phyloP scores from a whole-genome alignment of 2,797 vertebrate genomes.

The Thripadectes ignobilis region DNA sequence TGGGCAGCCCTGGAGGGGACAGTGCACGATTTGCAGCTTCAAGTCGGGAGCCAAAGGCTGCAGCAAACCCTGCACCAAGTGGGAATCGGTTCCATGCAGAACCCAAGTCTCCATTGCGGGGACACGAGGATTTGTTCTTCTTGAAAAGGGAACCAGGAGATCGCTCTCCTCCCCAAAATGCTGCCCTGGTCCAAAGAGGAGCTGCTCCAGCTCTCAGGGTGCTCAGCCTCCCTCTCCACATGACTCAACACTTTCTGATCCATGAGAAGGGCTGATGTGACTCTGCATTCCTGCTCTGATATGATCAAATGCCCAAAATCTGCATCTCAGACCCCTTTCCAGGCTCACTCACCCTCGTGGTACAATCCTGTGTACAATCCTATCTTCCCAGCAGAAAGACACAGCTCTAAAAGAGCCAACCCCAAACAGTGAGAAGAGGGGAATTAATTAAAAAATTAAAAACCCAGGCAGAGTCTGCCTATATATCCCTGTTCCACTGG shows the following conservation, averaged over 20 bases:
- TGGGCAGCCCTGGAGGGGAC: not conserved
- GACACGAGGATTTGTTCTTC: not conserved
- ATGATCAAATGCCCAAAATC: not conserved
- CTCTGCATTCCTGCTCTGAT: not conserved
- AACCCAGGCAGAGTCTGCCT: not conserved
- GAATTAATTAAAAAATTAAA: not conserved
- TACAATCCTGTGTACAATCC: not conserved
- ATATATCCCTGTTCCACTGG: not conserved
- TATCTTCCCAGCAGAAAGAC: not conserved
- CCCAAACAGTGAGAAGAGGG: not conserved
- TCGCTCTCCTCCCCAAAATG: not conserved
- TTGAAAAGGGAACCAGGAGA: not conserved
- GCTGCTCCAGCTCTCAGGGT: not conserved
- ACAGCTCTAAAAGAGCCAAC: not conserved
- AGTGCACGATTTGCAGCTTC: accelerated
- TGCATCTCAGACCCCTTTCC: not conserved
- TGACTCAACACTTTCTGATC: not conserved
- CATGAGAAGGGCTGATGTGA: not conserved
- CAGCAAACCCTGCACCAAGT: not conserved
- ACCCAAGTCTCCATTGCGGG: accelerated
- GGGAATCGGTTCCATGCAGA: not conserved
- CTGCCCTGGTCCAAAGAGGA: not conserved
- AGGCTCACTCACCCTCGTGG: accelerated
- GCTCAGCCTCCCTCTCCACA: not conserved
- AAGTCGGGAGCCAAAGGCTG: not conserved